Conservation (phyloP, 2,797 vertebrate genomes). For the Centroberyx gerrardi region DNA sequence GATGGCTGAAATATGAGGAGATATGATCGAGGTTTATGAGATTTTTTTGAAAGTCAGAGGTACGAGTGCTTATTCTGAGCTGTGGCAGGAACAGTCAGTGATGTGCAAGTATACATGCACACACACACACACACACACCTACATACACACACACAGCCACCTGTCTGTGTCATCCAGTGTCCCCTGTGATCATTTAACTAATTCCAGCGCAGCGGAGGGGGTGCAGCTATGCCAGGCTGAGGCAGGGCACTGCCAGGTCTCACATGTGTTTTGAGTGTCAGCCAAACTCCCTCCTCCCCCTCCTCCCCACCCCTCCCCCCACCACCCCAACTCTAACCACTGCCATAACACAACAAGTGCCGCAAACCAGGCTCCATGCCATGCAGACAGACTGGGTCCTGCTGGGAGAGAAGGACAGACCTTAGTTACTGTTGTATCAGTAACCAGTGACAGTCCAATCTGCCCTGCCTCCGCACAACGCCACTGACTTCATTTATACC, state of each 20-base stretch:
- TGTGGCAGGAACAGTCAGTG: background rate
- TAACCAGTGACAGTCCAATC: constrained; percentile 59
- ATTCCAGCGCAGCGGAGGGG: constrained; percentile 48
- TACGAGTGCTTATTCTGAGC: constrained; percentile 1
- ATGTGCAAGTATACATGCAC: background rate
- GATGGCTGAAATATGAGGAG: background rate
- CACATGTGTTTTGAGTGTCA: constrained; percentile 46
- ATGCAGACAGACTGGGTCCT: constrained; percentile 31
- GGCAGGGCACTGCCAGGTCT: constrained; percentile 37
- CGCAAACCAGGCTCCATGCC: constrained; percentile 30
- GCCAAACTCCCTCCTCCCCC: constrained; percentile 21
- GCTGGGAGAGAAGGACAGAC: constrained; percentile 31
- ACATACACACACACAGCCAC: constrained; percentile 10
- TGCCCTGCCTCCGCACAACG: constrained; percentile 32
- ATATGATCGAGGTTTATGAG: background rate
- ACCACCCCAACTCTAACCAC: background rate
- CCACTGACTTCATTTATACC: constrained; percentile 38
- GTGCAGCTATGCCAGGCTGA: constrained; percentile 29
- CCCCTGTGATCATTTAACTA: constrained; percentile 44
- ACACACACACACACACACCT: background rate
- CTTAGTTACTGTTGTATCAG: constrained; percentile 54
- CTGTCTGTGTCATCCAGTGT: constrained; percentile 28
- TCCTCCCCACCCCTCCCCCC: background rate
- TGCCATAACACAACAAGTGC: constrained; percentile 2
- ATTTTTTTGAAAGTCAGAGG: background rate